These are phyloP conservation scores for Albula glossodonta DNA, from an alignment of 2,113 vertebrate genomes.

Conservation along the genomic window DNA sequence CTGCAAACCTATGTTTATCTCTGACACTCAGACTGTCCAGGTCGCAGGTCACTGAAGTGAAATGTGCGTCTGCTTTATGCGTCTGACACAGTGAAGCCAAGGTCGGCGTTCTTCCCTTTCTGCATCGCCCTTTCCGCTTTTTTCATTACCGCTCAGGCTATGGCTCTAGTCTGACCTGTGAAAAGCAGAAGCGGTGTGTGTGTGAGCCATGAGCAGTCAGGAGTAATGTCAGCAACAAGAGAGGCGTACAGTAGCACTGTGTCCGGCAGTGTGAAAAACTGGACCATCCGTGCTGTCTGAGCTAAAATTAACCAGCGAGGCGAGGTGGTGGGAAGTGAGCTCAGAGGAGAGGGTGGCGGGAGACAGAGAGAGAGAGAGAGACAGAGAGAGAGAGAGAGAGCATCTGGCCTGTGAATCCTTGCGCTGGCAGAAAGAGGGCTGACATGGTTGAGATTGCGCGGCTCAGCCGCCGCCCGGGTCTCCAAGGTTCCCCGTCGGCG, in stretches of 20 bases:
- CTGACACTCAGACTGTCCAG: background rate
- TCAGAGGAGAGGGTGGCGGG: background rate
- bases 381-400: background rate
- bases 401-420: background rate
- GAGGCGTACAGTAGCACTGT: slow-evolving; percentile 37
- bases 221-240: slow-evolving; percentile 36
- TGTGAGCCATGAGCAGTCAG: slow-evolving; percentile 39
- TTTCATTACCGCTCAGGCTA: background rate
- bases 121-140: background rate
- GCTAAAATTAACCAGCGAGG: slow-evolving; percentile 43
- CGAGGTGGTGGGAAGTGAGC: slow-evolving; percentile 32
- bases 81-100: background rate
- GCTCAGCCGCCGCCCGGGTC: background rate
- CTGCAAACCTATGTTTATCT: background rate
- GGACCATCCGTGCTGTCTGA: slow-evolving; percentile 18
- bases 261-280: slow-evolving; percentile 30
- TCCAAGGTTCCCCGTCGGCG: background rate
- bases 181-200: slow-evolving; percentile 13
- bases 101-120: background rate
- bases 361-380: background rate
- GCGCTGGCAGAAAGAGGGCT: background rate
- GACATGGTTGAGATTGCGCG: background rate
- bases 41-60: background rate
- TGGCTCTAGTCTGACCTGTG: background rate
- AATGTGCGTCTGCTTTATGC: too few species aligned